A percentile compares a stretch with the other conserved stretches of the same genome.
Conservation (phyloP, 2,797 vertebrate species). For the Schizopygopsis malacanthus region DNA sequence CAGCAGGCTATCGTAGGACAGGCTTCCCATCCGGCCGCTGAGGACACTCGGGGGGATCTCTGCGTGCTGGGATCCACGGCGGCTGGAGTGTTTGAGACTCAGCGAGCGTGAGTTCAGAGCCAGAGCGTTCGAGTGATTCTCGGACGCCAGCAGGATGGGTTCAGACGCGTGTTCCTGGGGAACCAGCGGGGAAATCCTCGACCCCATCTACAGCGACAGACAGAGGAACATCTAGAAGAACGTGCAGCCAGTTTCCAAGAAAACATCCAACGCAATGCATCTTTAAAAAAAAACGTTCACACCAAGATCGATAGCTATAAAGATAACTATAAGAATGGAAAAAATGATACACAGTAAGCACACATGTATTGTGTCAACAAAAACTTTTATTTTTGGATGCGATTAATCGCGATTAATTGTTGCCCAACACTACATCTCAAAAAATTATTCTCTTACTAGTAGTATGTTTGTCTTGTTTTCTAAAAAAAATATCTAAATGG, state of each 20-base stretch:
- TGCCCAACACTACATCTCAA: too few species aligned
- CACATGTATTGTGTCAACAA: too few species aligned
- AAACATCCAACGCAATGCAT: too few species aligned
- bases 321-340: too few species aligned
- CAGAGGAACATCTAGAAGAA: neutral
- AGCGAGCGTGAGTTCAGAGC: constrained; percentile 88
- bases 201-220: constrained; percentile 25
- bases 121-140: constrained; percentile 82
- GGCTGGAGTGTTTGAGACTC: constrained; percentile 85
- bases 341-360: too few species aligned
- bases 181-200: constrained; percentile 30
- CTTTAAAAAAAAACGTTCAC: too few species aligned
- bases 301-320: too few species aligned
- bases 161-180: constrained; percentile 81
- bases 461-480: too few species aligned
- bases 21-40: constrained; percentile 85
- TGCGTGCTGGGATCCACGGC: constrained; percentile 77
- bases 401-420: too few species aligned
- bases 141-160: constrained; percentile 79
- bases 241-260: neutral
- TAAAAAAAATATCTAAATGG: too few species aligned
- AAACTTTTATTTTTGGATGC: too few species aligned
- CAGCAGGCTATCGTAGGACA: constrained; percentile 90
- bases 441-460: too few species aligned
- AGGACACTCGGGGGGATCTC: constrained; percentile 80